These are phyloP conservation scores for Dynastes hyllus DNA, from an alignment of 2,888 invertebrate genomes.

Conservation along the genomic window DNA sequence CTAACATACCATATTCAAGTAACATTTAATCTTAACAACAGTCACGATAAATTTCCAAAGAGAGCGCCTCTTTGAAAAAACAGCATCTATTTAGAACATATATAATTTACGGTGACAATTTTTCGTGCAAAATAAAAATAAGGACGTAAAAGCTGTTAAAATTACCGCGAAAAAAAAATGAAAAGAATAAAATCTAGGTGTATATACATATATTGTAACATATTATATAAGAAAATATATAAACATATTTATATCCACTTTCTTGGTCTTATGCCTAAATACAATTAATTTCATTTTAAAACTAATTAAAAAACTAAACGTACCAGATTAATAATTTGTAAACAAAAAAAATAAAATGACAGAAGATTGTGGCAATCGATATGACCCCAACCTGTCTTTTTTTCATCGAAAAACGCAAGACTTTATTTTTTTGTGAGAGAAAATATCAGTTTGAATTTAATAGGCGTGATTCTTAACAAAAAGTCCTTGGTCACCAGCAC, in stretches of 20 bases:
- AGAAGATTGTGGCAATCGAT: not conserved
- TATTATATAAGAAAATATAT: conserved; percentile 11
- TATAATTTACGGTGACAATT: not conserved
- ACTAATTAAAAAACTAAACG: not conserved
- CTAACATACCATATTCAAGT: not conserved
- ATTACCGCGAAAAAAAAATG: not conserved
- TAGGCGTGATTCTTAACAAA: conserved; percentile 98
- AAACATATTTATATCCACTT: conserved; percentile 4
- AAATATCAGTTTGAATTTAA: conserved; percentile 72
- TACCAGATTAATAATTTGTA: conserved; percentile 1
- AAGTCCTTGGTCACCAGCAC: conserved; percentile 89
- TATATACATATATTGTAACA: conserved; percentile 4
- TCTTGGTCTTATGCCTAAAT: conserved; percentile 28
- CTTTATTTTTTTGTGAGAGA: not conserved
- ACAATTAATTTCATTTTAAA: conserved; percentile 22
- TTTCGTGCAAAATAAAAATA: not conserved
- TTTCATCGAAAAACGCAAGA: not conserved
- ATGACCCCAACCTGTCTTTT: not conserved
- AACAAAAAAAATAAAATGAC: conserved; percentile 16
- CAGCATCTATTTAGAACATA: not conserved
- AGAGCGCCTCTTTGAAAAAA: not conserved
- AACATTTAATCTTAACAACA: conserved; percentile 8
- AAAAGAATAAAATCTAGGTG: not conserved
- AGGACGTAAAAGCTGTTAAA: not conserved
- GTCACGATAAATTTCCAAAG: not conserved